Conservation (phyloP, 2,888 invertebrate species). For the Ornithoptera priamus region DNA sequence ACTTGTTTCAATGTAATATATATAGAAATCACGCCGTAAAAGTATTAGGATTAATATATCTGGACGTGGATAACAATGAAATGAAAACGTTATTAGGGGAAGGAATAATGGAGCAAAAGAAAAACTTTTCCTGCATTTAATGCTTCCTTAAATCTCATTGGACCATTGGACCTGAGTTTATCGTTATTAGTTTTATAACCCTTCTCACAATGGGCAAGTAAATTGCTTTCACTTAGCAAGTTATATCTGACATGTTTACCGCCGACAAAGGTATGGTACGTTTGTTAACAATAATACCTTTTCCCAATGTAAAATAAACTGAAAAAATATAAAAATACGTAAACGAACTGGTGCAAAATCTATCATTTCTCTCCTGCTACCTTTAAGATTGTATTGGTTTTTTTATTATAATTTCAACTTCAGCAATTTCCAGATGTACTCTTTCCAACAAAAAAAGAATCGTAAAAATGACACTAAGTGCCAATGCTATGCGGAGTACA, state of each 20-base stretch:
- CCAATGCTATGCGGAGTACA: no score
- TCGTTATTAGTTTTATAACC: constrained; percentile 28
- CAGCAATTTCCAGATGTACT: no score
- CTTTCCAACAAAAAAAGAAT: no score
- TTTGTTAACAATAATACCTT: neutral
- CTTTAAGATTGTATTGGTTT: no score
- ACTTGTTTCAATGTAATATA: neutral
- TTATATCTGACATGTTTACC: neutral
- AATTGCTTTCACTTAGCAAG: constrained; percentile 20
- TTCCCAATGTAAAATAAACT: neutral
- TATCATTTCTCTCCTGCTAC: no score
- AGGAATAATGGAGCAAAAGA: constrained; percentile 5
- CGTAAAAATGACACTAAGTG: no score
- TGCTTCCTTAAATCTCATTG: constrained; percentile 18
- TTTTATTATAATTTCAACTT: no score
- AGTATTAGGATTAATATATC: neutral
- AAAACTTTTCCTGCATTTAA: constrained; percentile 11
- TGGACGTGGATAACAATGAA: neutral
- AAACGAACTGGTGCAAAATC: no score
- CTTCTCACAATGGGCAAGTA: constrained; percentile 15
- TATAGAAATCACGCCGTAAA: neutral
- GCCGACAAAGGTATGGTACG: neutral
- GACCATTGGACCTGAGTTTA: constrained; percentile 13
- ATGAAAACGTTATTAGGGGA: neutral
- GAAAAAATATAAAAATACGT: no score